Evolutionary conservation across 2,113 vertebrate species (phyloP).

Genomic region (Pithys albifrons): DNA sequence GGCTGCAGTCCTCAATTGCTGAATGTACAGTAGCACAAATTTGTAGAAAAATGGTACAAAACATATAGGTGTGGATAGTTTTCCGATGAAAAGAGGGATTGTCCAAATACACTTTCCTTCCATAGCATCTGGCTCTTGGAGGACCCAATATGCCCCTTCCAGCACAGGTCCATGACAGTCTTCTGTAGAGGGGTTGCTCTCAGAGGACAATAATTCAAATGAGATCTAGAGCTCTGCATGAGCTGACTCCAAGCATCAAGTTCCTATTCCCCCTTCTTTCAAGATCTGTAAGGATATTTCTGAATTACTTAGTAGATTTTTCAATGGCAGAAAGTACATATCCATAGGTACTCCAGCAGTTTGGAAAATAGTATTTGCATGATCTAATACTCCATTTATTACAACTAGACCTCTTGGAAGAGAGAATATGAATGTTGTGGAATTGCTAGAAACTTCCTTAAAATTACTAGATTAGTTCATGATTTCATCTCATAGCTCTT

Average conservation of each 20-base stretch:
- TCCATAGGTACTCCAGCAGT: not conserved
- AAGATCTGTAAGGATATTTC: not conserved
- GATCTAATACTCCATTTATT: not conserved
- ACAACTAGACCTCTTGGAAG: not conserved
- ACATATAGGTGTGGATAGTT: fast-evolving
- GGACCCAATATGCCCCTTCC: not conserved
- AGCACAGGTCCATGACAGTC: not conserved
- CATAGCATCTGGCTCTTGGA: not conserved
- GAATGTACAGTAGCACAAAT: fast-evolving
- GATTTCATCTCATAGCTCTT: not conserved
- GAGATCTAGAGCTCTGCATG: not conserved
- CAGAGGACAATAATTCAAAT: not conserved
- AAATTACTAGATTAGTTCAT: not conserved
- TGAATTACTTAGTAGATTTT: not conserved
- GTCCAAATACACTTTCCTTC: not conserved
- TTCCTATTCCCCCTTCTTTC: not conserved
- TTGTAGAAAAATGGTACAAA: not conserved
- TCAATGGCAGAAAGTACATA: not conserved
- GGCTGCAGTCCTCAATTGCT: not conserved
- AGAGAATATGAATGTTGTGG: not conserved
- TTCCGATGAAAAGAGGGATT: not conserved
- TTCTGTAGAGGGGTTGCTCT: not conserved
- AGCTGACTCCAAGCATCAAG: not conserved
- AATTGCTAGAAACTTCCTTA: not conserved
- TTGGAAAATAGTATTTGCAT: not conserved